Conservation (phyloP, 2,888 invertebrate genomes). For the Brachypterus glaber region DNA sequence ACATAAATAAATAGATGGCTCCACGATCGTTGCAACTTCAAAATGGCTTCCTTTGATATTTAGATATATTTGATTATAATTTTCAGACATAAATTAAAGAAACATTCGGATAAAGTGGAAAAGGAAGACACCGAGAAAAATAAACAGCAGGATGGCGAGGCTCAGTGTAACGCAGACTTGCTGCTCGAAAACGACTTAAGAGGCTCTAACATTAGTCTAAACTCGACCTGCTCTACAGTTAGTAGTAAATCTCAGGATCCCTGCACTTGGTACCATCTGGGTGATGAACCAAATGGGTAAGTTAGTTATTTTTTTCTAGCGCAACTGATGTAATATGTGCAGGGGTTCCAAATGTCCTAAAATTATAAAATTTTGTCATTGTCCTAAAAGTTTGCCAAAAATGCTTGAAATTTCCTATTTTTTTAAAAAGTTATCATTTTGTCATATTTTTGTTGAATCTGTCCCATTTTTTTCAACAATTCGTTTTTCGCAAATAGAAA, state of each 20-base stretch:
- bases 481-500: too few species aligned
- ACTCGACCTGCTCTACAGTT: slow-evolving; percentile 48
- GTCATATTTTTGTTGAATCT: too few species aligned
- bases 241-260: slow-evolving; percentile 46
- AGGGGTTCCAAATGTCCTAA: too few species aligned
- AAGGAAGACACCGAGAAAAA: slow-evolving; percentile 26
- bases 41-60: too few species aligned
- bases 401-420: too few species aligned
- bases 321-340: too few species aligned
- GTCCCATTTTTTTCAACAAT: not conserved
- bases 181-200: slow-evolving; percentile 43
- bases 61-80: too few species aligned
- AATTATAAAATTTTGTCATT: too few species aligned
- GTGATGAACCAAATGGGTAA: slow-evolving; percentile 32
- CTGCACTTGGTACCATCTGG: slow-evolving; percentile 28
- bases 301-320: slow-evolving; percentile 8
- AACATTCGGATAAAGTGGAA: slow-evolving; percentile 11
- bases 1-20: too few species aligned
- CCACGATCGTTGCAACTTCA: too few species aligned
- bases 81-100: slow-evolving; percentile 10
- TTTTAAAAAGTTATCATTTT: too few species aligned
- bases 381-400: too few species aligned
- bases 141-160: slow-evolving; percentile 45
- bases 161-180: slow-evolving; percentile 44
- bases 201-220: slow-evolving; percentile 51